Conservation (phyloP, 2,888 invertebrate genomes). For the Leptinotarsa tumamoca region DNA sequence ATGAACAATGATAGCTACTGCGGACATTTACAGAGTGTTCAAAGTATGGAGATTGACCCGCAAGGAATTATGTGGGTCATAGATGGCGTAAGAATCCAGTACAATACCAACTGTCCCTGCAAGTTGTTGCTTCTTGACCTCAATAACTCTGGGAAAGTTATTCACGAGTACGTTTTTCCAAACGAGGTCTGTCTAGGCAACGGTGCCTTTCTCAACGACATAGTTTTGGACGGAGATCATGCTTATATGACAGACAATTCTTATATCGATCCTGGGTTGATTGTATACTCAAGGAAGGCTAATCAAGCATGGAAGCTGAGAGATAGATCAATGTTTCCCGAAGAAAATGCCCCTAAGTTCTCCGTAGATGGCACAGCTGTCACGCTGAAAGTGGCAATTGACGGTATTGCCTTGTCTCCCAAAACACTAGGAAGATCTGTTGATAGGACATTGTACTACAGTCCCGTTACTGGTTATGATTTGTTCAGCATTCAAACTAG, state of each 20-base stretch:
- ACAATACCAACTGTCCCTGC: constrained; percentile 73
- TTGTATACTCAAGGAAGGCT: constrained; percentile 75
- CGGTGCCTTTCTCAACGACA: constrained; percentile 75
- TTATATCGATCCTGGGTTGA: constrained; percentile 76
- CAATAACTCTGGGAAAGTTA: constrained; percentile 70
- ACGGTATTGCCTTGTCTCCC: constrained; percentile 80
- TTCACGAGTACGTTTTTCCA: constrained; percentile 74
- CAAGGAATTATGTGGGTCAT: constrained; percentile 78
- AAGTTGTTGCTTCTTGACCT: constrained; percentile 77
- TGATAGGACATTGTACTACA: constrained; percentile 56
- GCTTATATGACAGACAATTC: constrained; percentile 81
- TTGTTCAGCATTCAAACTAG: constrained; percentile 74
- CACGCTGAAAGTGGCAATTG: constrained; percentile 72
- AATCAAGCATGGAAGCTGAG: constrained; percentile 78
- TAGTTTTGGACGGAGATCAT: constrained; percentile 75
- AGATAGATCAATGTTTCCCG: constrained; percentile 75
- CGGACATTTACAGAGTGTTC: constrained; percentile 77
- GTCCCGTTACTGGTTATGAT: constrained; percentile 55
- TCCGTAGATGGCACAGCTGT: constrained; percentile 68
- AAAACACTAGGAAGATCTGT: constrained; percentile 29
- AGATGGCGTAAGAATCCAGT: constrained; percentile 75
- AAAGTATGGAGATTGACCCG: constrained; percentile 80
- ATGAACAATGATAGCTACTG: constrained; percentile 72
- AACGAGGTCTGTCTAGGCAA: constrained; percentile 70
- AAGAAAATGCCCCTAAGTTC: constrained; percentile 71